These are phyloP conservation scores for Dinomys branickii DNA, from an alignment of 2,113 vertebrate species.

Conservation along the genomic window DNA sequence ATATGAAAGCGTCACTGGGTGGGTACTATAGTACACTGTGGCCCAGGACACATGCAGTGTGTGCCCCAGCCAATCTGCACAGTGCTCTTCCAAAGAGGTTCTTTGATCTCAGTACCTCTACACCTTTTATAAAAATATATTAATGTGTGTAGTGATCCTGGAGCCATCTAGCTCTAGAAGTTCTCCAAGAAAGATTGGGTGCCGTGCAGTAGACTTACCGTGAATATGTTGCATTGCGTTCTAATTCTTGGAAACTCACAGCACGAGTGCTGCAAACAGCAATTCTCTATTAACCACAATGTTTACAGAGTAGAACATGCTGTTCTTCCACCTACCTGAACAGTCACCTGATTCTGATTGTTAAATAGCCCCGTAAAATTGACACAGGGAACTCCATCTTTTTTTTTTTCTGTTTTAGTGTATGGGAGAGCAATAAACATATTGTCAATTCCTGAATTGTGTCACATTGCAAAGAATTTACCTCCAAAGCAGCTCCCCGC, in stretches of 20 bases:
- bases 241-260: neutral
- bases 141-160: neutral
- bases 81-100: neutral
- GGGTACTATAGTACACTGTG: neutral
- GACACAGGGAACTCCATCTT: neutral
- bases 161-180: neutral
- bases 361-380: neutral
- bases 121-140: neutral
- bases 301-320: neutral
- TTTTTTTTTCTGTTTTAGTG: neutral
- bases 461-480: neutral
- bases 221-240: neutral
- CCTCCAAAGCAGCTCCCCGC: neutral
- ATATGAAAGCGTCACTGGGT: neutral
- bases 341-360: neutral
- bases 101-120: neutral
- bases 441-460: neutral
- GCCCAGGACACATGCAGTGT: accelerated
- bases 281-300: neutral
- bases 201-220: neutral
- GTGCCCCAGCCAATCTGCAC: neutral
- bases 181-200: neutral
- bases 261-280: neutral
- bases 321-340: neutral
- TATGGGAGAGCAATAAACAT: neutral